Evolutionary conservation across 1,140 invertebrate genomes (phyloP).

Genomic region (Pseudomyrmex concolor): DNA sequence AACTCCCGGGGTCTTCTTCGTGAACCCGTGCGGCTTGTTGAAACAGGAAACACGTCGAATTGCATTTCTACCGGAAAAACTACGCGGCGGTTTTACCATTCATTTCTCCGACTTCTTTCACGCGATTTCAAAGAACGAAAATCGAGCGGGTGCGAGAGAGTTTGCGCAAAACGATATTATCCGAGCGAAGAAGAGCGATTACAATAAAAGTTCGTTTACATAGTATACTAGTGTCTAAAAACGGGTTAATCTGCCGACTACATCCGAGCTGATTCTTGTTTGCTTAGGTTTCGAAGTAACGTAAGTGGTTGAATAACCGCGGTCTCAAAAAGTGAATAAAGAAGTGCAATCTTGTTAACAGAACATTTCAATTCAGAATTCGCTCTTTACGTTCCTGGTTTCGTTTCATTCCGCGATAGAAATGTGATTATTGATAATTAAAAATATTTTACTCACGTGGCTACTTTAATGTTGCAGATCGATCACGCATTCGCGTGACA

Average conservation of each 20-base stretch:
- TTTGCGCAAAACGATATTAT: slow-evolving; percentile 10
- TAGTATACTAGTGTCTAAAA: neutral
- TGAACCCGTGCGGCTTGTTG: neutral
- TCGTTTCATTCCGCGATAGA: slow-evolving; percentile 16
- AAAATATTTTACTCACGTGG: slow-evolving; percentile 20
- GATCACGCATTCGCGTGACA: neutral
- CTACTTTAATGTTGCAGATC: too few species aligned
- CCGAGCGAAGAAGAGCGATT: slow-evolving; percentile 14
- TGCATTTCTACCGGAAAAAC: slow-evolving; percentile 45
- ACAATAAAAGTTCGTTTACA: slow-evolving; percentile 21
- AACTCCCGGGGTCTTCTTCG: slow-evolving; percentile 14
- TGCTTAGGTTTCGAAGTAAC: slow-evolving; percentile 27
- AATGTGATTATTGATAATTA: slow-evolving; percentile 63
- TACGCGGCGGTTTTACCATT: neutral
- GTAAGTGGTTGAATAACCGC: slow-evolving; percentile 14
- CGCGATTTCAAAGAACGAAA: slow-evolving; percentile 15
- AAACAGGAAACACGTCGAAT: slow-evolving; percentile 51
- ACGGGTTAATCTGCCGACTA: slow-evolving; percentile 26
- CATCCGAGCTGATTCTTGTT: slow-evolving; percentile 27
- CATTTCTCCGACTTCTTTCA: slow-evolving; percentile 23
- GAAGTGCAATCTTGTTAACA: slow-evolving; percentile 57
- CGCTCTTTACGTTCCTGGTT: slow-evolving; percentile 35
- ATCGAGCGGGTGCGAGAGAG: slow-evolving; percentile 1
- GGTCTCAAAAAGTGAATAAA: slow-evolving; percentile 57
- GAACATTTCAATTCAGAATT: slow-evolving; percentile 29